Evolutionary conservation across 2,797 vertebrate species (phyloP), one percentile per base, ranked within the genome.

Genomic region (Setipinna tenuifilis): DNA sequence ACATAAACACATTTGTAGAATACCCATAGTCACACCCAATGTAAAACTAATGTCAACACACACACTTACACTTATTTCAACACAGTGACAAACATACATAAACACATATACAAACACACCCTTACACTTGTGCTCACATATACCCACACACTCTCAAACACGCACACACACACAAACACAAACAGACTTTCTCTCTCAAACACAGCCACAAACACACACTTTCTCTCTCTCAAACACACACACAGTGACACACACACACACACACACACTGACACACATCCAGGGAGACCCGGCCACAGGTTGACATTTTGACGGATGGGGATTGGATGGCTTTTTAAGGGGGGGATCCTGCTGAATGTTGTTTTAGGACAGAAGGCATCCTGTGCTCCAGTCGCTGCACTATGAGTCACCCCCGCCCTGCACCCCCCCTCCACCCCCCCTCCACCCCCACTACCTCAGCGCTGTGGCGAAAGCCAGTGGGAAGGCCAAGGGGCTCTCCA

Each of bases 311-410:
- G 71, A 78, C 71, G 19, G 19, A 78, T 78, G 35, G 35, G 71
- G 71, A 78, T 78, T 78, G 71, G 71, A 78, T 78, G 71, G 71
- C 71, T 44, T 31, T 78, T 78, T 44, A 44, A 78, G 35, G 71
- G 71, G 35, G 17, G 35, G 71, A 78, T 78, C 71, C 71, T 41
- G 71, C 71, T 31, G 35, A 78, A 78, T 78, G 71, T 78, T 78
- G 71, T 78, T 78, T 78, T 78, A 78, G 71, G 71, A 78, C 71
- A 78, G 31, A 78, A 17, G 71, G 71, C 71, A 78, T 78, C 71
- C 71, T 78, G 71, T 78, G 71, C 71, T 78, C 6, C 0, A 78
- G 71, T 44, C 71, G 17, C 71, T 31, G 71, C 16, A 35, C 71
- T 21, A 17, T 44, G 71, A 78, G 31, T 78, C 71, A 44, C 31